These are phyloP conservation scores for Rhegmatorhina hoffmannsi DNA, from an alignment of 2,113 vertebrate genomes.

Conservation along the genomic window DNA sequence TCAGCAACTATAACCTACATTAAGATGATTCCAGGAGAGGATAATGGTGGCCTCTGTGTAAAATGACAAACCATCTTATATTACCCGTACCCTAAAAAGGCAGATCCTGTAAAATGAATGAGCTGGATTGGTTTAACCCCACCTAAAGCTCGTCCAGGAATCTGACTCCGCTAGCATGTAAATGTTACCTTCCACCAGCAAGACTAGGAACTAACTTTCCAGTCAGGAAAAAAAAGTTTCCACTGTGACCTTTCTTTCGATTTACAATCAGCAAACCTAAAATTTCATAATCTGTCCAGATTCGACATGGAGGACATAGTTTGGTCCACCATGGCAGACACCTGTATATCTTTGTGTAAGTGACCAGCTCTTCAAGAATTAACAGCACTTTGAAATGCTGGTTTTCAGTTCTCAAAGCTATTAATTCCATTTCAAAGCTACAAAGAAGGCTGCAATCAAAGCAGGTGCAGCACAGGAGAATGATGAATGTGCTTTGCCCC, in stretches of 20 bases:
- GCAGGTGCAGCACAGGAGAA: neutral
- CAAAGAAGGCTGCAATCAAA: neutral
- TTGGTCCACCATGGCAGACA: neutral
- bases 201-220: neutral
- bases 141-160: neutral
- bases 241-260: neutral
- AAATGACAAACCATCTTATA: neutral
- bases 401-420: neutral
- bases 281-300: neutral
- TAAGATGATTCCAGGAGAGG: neutral
- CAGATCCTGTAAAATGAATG: neutral
- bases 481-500: rapidly evolving
- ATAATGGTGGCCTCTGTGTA: neutral
- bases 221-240: neutral
- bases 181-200: neutral
- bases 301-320: neutral
- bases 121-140: neutral
- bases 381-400: neutral
- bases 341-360: neutral
- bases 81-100: neutral
- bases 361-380: neutral
- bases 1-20: neutral
- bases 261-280: neutral
- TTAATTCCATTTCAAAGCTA: neutral
- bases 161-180: neutral